Percentiles rank a stretch among this genome's conserved stretches.
These are phyloP conservation scores for Miniopterus natalensis DNA, from an alignment of 2,113 vertebrate genomes.

Conservation along the genomic window DNA sequence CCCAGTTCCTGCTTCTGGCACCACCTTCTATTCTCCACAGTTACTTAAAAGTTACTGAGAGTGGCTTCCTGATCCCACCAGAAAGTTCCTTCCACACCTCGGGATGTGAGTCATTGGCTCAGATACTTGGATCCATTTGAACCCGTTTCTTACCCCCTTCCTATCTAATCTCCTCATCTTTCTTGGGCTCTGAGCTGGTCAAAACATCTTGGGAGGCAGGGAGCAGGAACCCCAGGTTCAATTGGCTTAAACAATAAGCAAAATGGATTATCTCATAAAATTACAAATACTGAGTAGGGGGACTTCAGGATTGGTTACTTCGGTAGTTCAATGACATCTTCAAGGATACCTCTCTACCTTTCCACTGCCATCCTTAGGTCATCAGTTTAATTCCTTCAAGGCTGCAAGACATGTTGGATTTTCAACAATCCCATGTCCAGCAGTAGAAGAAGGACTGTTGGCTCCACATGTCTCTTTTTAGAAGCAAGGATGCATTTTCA, in stretches of 20 bases:
- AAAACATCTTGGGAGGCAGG: neutral
- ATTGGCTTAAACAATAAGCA: slow-evolving; percentile 15
- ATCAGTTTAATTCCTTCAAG: neutral
- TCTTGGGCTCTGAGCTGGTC: slow-evolving; percentile 46
- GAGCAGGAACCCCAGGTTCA: slow-evolving; percentile 27
- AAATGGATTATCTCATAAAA: slow-evolving; percentile 16
- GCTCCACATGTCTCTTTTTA: neutral
- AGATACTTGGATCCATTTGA: slow-evolving; percentile 36
- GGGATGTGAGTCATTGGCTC: slow-evolving; percentile 66
- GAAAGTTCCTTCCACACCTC: slow-evolving; percentile 68
- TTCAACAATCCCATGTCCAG: neutral
- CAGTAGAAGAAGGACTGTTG: neutral
- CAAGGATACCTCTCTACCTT: neutral
- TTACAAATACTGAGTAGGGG: neutral
- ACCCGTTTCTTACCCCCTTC: slow-evolving; percentile 44
- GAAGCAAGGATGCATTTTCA: slow-evolving; percentile 14
- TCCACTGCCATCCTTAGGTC: neutral
- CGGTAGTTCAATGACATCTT: neutral
- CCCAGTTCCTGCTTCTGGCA: slow-evolving; percentile 59
- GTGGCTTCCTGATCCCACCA: neutral
- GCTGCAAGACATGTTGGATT: neutral
- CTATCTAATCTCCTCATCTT: slow-evolving; percentile 60
- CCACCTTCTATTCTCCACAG: slow-evolving; percentile 37
- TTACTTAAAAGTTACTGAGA: slow-evolving; percentile 51
- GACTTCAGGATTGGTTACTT: neutral